Evolutionary conservation across 2,113 vertebrate genomes (phyloP).

Genomic region (Riparia riparia): DNA sequence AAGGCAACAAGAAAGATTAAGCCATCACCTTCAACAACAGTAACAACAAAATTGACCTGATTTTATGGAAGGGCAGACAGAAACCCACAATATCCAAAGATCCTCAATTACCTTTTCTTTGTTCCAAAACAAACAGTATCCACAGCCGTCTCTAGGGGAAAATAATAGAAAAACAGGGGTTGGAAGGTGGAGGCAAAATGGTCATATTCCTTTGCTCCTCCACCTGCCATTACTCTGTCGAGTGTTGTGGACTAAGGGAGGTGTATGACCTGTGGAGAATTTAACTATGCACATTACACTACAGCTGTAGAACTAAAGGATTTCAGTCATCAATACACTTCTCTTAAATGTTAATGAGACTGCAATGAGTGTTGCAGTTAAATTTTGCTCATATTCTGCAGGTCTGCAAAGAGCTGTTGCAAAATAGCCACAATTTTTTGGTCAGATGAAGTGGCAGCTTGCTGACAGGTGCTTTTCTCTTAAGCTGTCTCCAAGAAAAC

Average conservation of each 20-base stretch:
- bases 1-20: background rate
- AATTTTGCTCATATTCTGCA: background rate
- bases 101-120: background rate
- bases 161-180: background rate
- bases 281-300: background rate
- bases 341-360: background rate
- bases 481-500: background rate
- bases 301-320: background rate
- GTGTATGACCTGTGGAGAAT: background rate
- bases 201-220: background rate
- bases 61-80: background rate
- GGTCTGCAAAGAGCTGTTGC: background rate
- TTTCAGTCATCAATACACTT: background rate
- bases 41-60: background rate
- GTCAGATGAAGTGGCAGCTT: background rate
- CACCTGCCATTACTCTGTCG: accelerated
- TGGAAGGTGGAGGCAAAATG: background rate
- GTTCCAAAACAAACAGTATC: background rate
- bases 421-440: background rate
- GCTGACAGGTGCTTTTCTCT: background rate
- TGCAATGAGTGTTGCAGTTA: background rate
- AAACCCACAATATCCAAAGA: background rate
- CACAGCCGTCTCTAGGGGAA: background rate
- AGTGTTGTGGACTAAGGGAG: background rate
- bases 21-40: background rate